These are phyloP conservation scores for Ondatra zibethicus DNA, from an alignment of 2,113 vertebrate genomes.

Conservation along the genomic window DNA sequence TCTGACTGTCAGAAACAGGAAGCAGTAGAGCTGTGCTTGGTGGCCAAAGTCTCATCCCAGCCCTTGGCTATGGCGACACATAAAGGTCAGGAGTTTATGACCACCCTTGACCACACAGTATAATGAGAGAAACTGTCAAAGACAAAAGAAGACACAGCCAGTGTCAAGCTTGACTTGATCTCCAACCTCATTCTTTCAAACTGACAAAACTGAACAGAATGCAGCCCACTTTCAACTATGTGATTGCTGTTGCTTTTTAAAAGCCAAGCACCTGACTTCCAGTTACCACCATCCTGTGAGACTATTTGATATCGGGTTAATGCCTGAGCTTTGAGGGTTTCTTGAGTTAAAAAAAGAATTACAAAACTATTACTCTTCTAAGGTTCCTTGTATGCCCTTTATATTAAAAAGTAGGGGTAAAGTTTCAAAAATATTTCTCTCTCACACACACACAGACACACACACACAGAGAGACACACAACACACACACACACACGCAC, in stretches of 20 bases:
- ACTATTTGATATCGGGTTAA: not conserved
- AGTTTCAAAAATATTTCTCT: not conserved
- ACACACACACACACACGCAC: no score
- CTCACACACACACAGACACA: no score
- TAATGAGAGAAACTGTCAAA: not conserved
- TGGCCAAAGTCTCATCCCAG: not conserved
- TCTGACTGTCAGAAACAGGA: not conserved
- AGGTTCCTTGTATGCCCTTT: not conserved
- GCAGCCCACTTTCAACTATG: slow-evolving; percentile 78
- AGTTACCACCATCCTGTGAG: slow-evolving; percentile 10
- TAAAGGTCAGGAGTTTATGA: not conserved
- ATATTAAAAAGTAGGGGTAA: not conserved
- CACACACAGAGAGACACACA: no score
- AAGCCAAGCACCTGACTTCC: slow-evolving; percentile 45
- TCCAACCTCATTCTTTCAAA: slow-evolving; percentile 68
- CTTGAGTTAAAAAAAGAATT: not conserved
- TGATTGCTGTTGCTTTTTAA: slow-evolving; percentile 81
- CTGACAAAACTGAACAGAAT: slow-evolving; percentile 36
- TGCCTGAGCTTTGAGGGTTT: not conserved
- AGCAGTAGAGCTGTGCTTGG: not conserved
- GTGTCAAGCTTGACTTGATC: not conserved
- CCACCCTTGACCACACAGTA: not conserved
- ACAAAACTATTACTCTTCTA: not conserved
- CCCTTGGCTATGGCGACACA: not conserved
- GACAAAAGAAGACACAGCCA: not conserved